Base-by-base conservation (phyloP, 2,113 vertebrate genomes). In the Tragelaphus imberbis region DNA sequence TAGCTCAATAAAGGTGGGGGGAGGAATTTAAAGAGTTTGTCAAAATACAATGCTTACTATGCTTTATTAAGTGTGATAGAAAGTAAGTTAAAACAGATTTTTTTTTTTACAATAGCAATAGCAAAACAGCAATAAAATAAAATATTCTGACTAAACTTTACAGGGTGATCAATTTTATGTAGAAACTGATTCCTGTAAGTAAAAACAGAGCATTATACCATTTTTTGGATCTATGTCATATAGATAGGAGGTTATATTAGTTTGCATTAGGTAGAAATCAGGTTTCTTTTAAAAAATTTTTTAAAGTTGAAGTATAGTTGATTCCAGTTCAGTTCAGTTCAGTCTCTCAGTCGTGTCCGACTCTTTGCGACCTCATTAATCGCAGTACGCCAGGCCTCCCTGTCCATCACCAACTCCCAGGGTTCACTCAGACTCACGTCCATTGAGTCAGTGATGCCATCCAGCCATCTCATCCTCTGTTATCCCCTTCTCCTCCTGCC, bases 41-140 rank as follows among this genome's bases (percentile, higher is more conserved):
- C 93, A 96, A 96, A 94, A 55, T 90, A 7, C 5, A 82, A 2
- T 68, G n/a, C 11, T 95, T 87, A 79, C 56, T 88, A 90, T 94
- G 28, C 30, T 84, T 21, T 85, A 59, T n/a, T 49, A 88, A 92
- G 47, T 55, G 10, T 82, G 47, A 84, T 40, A 87, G 6, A 44
- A 93, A 94, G 11, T 30, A 95, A 96, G 40, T 94, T 84, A 89
- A 94, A 88, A 59, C 33, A 59, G 17, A 65, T 63, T 71, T 97
- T 55, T 33, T 33, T 81, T 95, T 63, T 85, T 84, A 56, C 23
- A 36, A 23, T 91, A 88, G 36, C 14, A 96, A 89, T 25, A 36
- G 19, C 33, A 56, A 84, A 82, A 71, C 4, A 86, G 14, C 63
- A 68, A 68, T 65, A 77, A 91, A 75, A 89, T 75, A 9, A 91